Percentiles rank a stretch among this genome's conserved stretches.
Conservation (phyloP, 2,113 vertebrate genomes). For the Petaurus breviceps region DNA sequence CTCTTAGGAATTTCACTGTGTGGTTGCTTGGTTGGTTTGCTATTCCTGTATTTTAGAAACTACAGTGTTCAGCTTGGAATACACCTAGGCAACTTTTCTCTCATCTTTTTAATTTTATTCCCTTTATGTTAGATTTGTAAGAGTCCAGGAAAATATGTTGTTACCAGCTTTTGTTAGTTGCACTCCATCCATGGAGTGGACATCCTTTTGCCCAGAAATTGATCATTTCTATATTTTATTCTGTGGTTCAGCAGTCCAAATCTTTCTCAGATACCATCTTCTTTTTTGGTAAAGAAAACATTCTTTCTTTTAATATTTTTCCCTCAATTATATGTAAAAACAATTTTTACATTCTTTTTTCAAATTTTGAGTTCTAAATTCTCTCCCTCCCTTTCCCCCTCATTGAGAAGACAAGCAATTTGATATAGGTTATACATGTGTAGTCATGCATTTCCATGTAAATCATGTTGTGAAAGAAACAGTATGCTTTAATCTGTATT, state of each 20-base stretch:
- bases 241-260: neutral
- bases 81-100: neutral
- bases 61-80: neutral
- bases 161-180: neutral
- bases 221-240: neutral
- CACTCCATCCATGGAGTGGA: neutral
- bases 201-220: neutral
- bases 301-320: neutral
- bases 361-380: neutral
- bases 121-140: too few relatives aligned
- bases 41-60: neutral
- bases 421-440: neutral
- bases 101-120: neutral
- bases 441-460: neutral
- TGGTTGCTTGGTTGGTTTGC: neutral
- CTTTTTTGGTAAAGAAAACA: neutral
- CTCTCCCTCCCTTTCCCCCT: too few relatives aligned
- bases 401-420: neutral
- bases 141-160: too few relatives aligned
- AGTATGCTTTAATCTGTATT: neutral
- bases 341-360: neutral
- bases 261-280: neutral
- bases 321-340: neutral
- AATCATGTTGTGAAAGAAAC: neutral
- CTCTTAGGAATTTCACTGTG: neutral